These are phyloP conservation scores for Sylvia borin DNA, from an alignment of 2,797 vertebrate genomes.

Conservation along the genomic window DNA sequence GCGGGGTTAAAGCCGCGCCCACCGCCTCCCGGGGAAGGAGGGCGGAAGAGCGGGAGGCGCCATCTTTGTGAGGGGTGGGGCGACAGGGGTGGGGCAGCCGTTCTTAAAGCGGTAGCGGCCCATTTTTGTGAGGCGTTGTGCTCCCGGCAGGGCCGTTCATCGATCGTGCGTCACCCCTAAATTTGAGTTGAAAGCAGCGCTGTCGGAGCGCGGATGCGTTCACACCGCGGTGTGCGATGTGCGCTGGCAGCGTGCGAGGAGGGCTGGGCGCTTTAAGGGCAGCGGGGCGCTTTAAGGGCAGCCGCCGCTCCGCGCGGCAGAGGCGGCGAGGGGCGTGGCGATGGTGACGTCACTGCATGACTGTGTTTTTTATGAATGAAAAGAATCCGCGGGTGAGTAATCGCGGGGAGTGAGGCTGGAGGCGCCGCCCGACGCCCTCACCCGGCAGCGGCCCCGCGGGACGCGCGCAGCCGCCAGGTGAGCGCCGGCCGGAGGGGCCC, in stretches of 20 bases:
- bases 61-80: not conserved
- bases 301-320: not conserved
- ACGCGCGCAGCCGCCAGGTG: not conserved
- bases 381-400: constrained; percentile 95
- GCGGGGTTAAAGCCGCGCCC: not conserved
- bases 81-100: fast-evolving
- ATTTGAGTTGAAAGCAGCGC: fast-evolving
- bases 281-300: not conserved
- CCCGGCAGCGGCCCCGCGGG: not conserved
- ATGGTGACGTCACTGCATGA: constrained; percentile 89
- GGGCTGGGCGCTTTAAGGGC: fast-evolving
- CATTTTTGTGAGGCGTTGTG: fast-evolving
- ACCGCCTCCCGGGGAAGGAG: not conserved
- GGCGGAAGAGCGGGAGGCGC: not conserved
- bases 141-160: fast-evolving
- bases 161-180: fast-evolving
- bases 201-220: fast-evolving
- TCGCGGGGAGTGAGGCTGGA: constrained; percentile 87
- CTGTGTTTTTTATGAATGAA: constrained; percentile 99
- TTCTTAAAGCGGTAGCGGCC: not conserved
- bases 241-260: fast-evolving
- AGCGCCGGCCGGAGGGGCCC: not conserved
- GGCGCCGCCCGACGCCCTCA: not conserved
- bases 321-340: not conserved
- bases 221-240: fast-evolving